Evolutionary conservation across 2,888 invertebrate genomes (phyloP), one percentile per base, ranked within the genome.

Genomic region (Pheosia gnoma): DNA sequence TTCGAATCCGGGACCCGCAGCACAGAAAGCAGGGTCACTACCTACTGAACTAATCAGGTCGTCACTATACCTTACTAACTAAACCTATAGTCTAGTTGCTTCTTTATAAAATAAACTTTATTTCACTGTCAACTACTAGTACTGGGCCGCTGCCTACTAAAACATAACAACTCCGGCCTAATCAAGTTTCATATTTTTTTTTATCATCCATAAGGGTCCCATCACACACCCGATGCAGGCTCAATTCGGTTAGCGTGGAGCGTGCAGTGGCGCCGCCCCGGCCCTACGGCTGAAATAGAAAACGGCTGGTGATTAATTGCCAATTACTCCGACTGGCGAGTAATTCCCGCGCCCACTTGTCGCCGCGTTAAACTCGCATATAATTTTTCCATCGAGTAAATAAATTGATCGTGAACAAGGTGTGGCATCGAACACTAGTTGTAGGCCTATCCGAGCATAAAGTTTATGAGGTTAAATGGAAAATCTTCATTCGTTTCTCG

Each of bases 301-400:
- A 93, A 91, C 91, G 89, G 79, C 85, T 83, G 86, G 85, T 91
- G 91, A 93, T 92, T 93, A 92, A 93, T 93, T 93, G 92, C 80
- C 93, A 93, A 93, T 93, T 92, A 93, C 90, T 88, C 80, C 85
- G 81, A 84, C 87, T 84, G 86, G 82, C 84, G 85, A 87, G 88
- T 89, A 89, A 88, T 87, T 85, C 84, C 85, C 84, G 83, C 85
- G 83, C 87, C 88, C 90, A 89, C 90, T 91, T 88, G 88, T 89
- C 88, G 85, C 83, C 82, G 66, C 78, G 78, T 81, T 85, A 80
- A 80, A 77, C 83, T 78, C 79, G 77, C 79, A 78, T 85, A 85
- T 84, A 85, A 83, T 87, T 85, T 87, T 87, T 79, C 75, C 79
- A 82, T 80, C 79, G 71, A 78, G 65, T 77, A 78, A 81, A 83